A percentile compares a stretch with the other conserved stretches of the same genome.
phyloP scores from a whole-genome alignment of 2,113 vertebrate genomes.

The Mustela lutreola region DNA sequence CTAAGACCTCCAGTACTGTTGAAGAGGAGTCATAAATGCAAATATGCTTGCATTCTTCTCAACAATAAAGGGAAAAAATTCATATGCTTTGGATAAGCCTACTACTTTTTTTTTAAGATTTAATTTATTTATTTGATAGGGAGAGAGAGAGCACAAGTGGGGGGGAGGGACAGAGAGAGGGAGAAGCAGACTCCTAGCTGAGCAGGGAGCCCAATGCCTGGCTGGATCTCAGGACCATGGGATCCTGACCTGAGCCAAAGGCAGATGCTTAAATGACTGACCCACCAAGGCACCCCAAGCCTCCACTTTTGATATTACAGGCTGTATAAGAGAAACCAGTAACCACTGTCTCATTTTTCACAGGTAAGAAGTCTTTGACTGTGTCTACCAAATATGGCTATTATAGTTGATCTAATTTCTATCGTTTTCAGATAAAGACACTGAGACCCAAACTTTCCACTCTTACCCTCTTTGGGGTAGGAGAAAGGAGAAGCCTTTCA shows the following conservation, averaged over 20 bases:
- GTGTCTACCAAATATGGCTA: neutral
- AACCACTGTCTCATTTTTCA: neutral
- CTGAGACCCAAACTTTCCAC: neutral
- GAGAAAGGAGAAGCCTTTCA: neutral
- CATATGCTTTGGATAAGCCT: neutral
- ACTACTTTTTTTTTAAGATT: too few relatives aligned
- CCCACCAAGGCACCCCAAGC: neutral
- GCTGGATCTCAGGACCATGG: too few relatives aligned
- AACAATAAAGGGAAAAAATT: neutral
- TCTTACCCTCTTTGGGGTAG: neutral
- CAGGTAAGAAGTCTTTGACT: neutral
- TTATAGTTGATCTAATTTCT: neutral
- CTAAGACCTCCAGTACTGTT: neutral
- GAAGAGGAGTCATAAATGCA: neutral
- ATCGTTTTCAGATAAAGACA: neutral
- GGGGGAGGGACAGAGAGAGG: too few relatives aligned
- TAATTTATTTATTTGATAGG: too few relatives aligned
- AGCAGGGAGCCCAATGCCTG: too few relatives aligned
- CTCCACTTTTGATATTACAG: too few relatives aligned
- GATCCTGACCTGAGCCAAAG: too few relatives aligned
- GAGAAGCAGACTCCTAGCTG: too few relatives aligned
- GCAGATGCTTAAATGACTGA: neutral
- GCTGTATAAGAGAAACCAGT: neutral
- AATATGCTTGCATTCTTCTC: neutral
- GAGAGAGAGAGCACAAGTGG: too few relatives aligned